Evolutionary conservation across 2,113 vertebrate genomes (phyloP), one percentile per base, ranked within the genome.

Genomic region (Xyrauchen texanus): DNA sequence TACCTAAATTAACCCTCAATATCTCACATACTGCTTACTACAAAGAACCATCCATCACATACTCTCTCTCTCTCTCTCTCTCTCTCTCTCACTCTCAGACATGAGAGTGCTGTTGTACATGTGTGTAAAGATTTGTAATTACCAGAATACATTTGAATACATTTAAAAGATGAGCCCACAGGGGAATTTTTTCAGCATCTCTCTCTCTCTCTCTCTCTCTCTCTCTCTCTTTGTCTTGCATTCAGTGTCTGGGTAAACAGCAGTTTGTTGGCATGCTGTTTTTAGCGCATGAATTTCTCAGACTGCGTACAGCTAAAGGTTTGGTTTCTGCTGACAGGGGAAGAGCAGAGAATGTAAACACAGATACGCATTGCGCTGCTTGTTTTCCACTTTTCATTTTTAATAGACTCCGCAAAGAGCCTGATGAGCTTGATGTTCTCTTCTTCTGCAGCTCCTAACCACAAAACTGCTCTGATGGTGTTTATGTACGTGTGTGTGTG

Each of bases 61-160:
- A 34, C 21, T 34, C 21, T 34, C 21, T 12, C n/a, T n/a, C n/a
- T n/a, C n/a, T n/a, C n/a, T n/a, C n/a, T n/a, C n/a, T n/a, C n/a
- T n/a, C n/a, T n/a, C n/a, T n/a, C n/a, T n/a, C n/a, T n/a, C n/a
- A n/a, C n/a, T n/a, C 44, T 15, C 47, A 68, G 21, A 34, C 53
- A 51, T 61, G 52, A 64, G n/a, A 68, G 64, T 42, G 64, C 53
- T 45, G 7, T 10, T 74, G 58, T 57, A 47, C 8, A 61, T 81
- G 88, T 88, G 86, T 91, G 89, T 88, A 89, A 87, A 91, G 88
- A 89, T 92, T 90, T 91, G 90, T 92, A 92, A 92, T 92, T 91
- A 91, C 88, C 90, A 87, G 90, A 92, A 92, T 92, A 91, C 82
- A 93, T 92, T 93, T 93, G 90, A 93, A 92, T 90, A 92, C 90